Conservation (phyloP, 2,797 vertebrate species). For the Sebastes goodei region DNA sequence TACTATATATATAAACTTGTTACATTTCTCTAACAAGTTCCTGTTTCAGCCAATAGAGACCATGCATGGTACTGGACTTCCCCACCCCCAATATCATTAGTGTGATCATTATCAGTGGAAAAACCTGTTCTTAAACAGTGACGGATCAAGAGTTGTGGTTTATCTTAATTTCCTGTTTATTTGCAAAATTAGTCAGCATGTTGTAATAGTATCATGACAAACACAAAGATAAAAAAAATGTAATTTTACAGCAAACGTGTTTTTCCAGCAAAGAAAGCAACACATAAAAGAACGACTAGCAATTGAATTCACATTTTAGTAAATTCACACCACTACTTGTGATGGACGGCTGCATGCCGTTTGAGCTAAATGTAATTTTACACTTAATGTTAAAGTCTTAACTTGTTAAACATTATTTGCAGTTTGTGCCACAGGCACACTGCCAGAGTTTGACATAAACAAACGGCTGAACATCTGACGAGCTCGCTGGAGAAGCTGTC, state of each 20-base stretch:
- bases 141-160: neutral
- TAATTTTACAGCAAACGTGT: too few relatives aligned
- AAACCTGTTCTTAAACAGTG: neutral
- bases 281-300: neutral
- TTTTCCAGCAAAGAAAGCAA: neutral
- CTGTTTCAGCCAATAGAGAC: neutral
- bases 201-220: neutral
- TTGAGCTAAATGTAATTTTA: neutral
- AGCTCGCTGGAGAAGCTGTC: too few relatives aligned
- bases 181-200: neutral
- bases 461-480: neutral
- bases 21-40: neutral
- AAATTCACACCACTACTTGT: neutral
- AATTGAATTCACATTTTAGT: neutral
- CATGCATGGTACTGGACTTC: neutral
- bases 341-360: neutral
- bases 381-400: too few relatives aligned
- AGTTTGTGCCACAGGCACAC: neutral
- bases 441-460: rapidly evolving
- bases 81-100: neutral
- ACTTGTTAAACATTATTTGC: neutral
- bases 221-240: too few relatives aligned
- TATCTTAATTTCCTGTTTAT: neutral
- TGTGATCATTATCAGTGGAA: neutral
- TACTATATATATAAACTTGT: neutral